A percentile compares a stretch with the other conserved stretches of the same genome.
Evolutionary conservation across 2,888 invertebrate genomes (phyloP).

Genomic region (Keiferia lycopersicella): DNA sequence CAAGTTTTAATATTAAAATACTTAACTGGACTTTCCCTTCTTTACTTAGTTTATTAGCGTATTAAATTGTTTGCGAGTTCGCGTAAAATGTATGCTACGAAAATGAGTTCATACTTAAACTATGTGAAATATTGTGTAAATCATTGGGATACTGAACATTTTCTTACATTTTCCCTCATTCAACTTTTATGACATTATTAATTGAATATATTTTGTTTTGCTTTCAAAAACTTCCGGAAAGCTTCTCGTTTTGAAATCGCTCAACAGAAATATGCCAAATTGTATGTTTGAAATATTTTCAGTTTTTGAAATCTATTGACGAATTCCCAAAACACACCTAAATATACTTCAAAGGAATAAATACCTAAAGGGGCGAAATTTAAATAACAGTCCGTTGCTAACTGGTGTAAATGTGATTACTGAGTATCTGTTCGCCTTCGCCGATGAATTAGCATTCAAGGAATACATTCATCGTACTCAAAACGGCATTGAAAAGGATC

Average conservation of each 20-base stretch:
- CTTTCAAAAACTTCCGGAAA: too few species aligned
- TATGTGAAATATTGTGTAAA: too few species aligned
- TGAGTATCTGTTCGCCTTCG: constrained; percentile 26
- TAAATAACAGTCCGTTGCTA: constrained; percentile 2
- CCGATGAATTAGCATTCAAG: constrained; percentile 57
- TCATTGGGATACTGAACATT: too few species aligned
- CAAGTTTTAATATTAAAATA: constrained; percentile 65
- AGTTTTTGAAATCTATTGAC: not conserved
- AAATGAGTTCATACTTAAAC: not conserved
- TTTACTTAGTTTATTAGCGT: constrained; percentile 34
- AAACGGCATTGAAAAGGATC: constrained; percentile 56
- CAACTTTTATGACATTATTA: too few species aligned
- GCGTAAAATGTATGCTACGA: not conserved
- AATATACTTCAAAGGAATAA: not conserved
- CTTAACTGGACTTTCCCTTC: constrained; percentile 48
- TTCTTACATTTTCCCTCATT: too few species aligned
- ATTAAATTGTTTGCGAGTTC: constrained; percentile 2
- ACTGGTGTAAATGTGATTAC: constrained; percentile 30
- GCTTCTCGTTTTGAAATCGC: too few species aligned
- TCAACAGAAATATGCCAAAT: too few species aligned
- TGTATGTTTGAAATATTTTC: not conserved
- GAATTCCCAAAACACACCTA: not conserved
- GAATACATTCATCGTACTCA: constrained; percentile 59
- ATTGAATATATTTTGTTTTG: too few species aligned
- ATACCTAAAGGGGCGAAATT: not conserved